phyloP scores from a whole-genome alignment of 92 coral and sea anemone species.

The Porites rus region DNA sequence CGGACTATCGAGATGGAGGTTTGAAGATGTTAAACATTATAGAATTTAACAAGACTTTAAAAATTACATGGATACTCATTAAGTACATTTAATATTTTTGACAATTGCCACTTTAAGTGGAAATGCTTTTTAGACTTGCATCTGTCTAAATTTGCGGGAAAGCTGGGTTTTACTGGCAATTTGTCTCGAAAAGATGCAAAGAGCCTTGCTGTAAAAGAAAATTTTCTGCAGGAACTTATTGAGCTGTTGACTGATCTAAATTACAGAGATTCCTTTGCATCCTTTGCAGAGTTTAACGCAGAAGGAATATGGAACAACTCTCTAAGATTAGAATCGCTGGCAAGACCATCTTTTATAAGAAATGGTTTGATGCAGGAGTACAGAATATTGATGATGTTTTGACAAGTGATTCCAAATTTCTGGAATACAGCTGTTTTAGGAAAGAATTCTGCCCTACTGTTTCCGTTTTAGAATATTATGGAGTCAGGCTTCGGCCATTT shows the following conservation, averaged over 20 bases:
- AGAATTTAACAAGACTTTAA: no score
- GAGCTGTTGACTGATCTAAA: background rate
- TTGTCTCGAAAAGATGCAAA: constrained; percentile 11
- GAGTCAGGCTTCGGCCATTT: constrained; percentile 20
- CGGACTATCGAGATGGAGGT: background rate
- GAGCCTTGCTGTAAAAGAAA: constrained; percentile 3
- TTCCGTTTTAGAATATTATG: constrained; percentile 23
- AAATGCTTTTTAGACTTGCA: constrained; percentile 1
- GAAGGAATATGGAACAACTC: constrained; percentile 15
- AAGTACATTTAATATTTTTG: background rate
- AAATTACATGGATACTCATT: no score
- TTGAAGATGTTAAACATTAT: no score
- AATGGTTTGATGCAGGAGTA: constrained; percentile 29
- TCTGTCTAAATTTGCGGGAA: constrained; percentile 16
- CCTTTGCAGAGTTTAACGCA: background rate
- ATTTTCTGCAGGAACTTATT: constrained; percentile 2
- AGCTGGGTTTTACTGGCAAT: background rate
- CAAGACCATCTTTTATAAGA: constrained; percentile 19
- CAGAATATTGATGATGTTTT: constrained; percentile 16
- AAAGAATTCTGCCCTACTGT: constrained; percentile 5
- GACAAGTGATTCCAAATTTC: constrained; percentile 9
- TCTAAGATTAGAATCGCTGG: constrained; percentile 5
- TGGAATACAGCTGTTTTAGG: constrained; percentile 5
- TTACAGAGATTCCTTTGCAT: constrained; percentile 24
- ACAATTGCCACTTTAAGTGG: constrained; percentile 18